A percentile compares a stretch with the other conserved stretches of the same genome.
These are phyloP conservation scores for Salmo trutta DNA, from an alignment of 2,797 vertebrate genomes.

Conservation along the genomic window DNA sequence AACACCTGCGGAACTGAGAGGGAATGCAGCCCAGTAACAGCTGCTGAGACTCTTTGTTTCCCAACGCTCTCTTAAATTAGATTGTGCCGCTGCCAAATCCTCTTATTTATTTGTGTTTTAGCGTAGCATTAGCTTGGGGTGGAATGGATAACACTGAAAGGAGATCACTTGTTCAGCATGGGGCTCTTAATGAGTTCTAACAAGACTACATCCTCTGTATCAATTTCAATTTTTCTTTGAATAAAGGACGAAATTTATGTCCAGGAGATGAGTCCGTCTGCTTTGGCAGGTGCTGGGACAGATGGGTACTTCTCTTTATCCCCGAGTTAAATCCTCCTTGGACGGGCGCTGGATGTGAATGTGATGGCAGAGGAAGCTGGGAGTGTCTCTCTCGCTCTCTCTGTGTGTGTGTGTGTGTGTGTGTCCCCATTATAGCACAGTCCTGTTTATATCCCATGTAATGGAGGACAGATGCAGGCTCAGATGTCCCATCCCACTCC, in stretches of 20 bases:
- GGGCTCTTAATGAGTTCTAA: conserved; percentile 31
- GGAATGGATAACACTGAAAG: conserved; percentile 1
- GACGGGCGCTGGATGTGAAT: conserved; percentile 24
- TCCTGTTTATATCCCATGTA: conserved; percentile 5
- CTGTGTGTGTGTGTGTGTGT: too few relatives aligned
- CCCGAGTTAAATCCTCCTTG: conserved; percentile 19
- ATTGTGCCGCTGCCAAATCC: not conserved
- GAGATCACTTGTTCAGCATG: conserved; percentile 23
- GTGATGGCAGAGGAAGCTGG: not conserved
- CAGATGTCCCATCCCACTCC: conserved; percentile 5
- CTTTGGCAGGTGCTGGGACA: conserved; percentile 28
- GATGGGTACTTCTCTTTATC: conserved; percentile 18
- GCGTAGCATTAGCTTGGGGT: conserved; percentile 6
- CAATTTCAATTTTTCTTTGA: not conserved
- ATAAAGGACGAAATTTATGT: conserved; percentile 20
- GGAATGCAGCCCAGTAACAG: not conserved
- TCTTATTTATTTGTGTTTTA: not conserved
- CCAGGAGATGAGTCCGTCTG: conserved; percentile 3
- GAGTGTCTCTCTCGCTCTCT: too few relatives aligned
- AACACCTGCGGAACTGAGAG: not conserved
- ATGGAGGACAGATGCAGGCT: conserved; percentile 18
- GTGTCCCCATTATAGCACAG: not conserved
- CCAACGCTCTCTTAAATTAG: not conserved
- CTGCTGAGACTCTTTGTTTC: not conserved
- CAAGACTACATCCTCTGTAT: conserved; percentile 14